phyloP scores from a whole-genome alignment of 2,888 invertebrate species.

The Sisyra nigra region DNA sequence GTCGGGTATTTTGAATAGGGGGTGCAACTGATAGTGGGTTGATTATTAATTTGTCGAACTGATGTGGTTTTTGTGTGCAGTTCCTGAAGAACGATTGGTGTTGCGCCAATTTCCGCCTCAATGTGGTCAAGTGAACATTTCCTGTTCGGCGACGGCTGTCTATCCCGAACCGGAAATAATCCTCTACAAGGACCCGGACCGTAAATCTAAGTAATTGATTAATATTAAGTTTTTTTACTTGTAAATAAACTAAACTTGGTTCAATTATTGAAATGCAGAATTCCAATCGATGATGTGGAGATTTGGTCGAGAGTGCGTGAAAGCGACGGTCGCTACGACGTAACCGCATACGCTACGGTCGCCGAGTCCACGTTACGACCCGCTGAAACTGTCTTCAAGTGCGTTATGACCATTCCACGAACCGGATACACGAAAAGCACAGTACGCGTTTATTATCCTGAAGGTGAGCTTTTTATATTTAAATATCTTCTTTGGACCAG shows the following conservation, averaged over 20 bases:
- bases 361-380: slow-evolving; percentile 17
- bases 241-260: background rate
- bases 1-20: too few relatives aligned
- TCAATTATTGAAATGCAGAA: slow-evolving; percentile 4
- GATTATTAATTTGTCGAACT: background rate
- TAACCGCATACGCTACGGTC: slow-evolving; percentile 17
- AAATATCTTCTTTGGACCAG: too few relatives aligned
- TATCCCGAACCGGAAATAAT: slow-evolving; percentile 17
- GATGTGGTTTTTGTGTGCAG: slow-evolving; percentile 9
- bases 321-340: slow-evolving; percentile 6
- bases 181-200: slow-evolving; percentile 13
- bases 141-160: slow-evolving; percentile 15
- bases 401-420: slow-evolving; percentile 26
- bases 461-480: too few relatives aligned
- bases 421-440: slow-evolving; percentile 26
- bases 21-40: background rate
- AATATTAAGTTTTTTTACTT: background rate
- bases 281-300: slow-evolving; percentile 4
- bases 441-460: slow-evolving; percentile 24
- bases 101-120: slow-evolving; percentile 13
- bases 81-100: slow-evolving; percentile 14
- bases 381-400: slow-evolving; percentile 22
- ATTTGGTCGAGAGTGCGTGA: slow-evolving; percentile 3
- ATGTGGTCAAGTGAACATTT: slow-evolving; percentile 14
- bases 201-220: slow-evolving; percentile 4